Conservation (phyloP, 2,113 vertebrate species). For the Bambusicola thoracicus region DNA sequence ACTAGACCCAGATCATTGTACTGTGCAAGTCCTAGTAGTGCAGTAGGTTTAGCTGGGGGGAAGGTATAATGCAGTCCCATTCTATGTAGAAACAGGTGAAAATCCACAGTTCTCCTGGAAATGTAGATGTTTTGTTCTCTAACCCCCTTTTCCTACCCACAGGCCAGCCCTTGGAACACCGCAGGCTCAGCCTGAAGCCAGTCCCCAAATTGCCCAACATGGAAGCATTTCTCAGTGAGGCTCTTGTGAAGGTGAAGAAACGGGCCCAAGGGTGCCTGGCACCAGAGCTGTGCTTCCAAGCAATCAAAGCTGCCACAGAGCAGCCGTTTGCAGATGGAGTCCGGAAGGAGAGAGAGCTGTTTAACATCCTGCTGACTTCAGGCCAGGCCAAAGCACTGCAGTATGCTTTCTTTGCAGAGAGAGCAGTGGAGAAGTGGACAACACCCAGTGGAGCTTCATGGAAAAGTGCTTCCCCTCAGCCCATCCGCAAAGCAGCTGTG, state of each 20-base stretch:
- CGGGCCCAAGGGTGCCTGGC: constrained; percentile 81
- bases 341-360: constrained; percentile 80
- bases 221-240: constrained; percentile 77
- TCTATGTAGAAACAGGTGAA: background rate
- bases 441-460: constrained; percentile 81
- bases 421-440: constrained; percentile 80
- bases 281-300: constrained; percentile 85
- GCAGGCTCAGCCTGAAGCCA: constrained; percentile 76
- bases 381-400: constrained; percentile 88
- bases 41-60: background rate
- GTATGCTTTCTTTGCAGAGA: constrained; percentile 90
- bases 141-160: background rate
- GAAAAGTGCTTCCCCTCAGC: constrained; percentile 77
- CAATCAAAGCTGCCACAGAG: constrained; percentile 79
- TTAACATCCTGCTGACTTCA: constrained; percentile 78
- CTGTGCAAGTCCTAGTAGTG: background rate
- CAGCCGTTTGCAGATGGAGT: constrained; percentile 81
- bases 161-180: constrained; percentile 78
- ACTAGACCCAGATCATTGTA: background rate
- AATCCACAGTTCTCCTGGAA: background rate
- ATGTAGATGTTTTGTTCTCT: background rate
- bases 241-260: constrained; percentile 70
- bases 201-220: constrained; percentile 69
- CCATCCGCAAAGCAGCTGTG: constrained; percentile 82
- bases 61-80: background rate